These are phyloP conservation scores for Ceryle rudis DNA, from an alignment of 2,797 vertebrate genomes.

Conservation along the genomic window DNA sequence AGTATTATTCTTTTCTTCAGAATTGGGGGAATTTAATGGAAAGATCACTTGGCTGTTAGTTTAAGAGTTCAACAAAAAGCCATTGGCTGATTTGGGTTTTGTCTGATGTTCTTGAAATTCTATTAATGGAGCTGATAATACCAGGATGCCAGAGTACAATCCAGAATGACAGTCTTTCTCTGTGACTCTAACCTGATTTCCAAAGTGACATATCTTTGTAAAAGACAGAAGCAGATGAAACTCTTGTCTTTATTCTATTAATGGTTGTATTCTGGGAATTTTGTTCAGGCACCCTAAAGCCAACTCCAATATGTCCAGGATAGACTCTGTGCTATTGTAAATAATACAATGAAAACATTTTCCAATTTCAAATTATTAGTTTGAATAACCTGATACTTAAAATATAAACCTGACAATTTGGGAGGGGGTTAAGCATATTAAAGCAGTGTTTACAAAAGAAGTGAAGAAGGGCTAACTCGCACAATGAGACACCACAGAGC, in stretches of 20 bases:
- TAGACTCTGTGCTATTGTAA: neutral
- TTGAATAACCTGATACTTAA: neutral
- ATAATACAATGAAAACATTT: neutral
- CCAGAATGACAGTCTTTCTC: neutral
- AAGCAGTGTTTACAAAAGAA: neutral
- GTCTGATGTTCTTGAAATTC: neutral
- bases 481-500: neutral
- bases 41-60: neutral
- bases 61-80: neutral
- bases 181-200: neutral
- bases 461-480: neutral
- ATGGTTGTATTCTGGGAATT: neutral
- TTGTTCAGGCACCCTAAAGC: neutral
- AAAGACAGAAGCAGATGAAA: neutral
- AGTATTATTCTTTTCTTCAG: slow-evolving; percentile 63
- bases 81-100: neutral
- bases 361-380: neutral
- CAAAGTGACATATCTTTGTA: neutral
- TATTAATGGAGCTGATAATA: neutral
- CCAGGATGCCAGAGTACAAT: neutral
- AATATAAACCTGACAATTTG: neutral
- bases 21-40: neutral
- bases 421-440: neutral
- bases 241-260: neutral
- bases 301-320: neutral